phyloP scores from a whole-genome alignment of 1,140 invertebrate species.

The Macrobrachium rosenbergii region DNA sequence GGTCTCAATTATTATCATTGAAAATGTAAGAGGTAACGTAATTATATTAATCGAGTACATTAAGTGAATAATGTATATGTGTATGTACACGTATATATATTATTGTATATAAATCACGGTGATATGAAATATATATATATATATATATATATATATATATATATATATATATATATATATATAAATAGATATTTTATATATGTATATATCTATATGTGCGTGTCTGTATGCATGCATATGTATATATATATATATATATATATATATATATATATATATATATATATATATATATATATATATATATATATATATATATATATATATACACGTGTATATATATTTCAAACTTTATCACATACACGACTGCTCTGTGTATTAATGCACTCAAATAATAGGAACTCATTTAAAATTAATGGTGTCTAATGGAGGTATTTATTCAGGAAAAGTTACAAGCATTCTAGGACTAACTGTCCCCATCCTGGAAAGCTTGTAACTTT shows the following conservation, averaged over 20 bases:
- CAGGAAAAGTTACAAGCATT: too few species aligned
- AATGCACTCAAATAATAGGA: too few species aligned
- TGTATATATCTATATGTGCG: neutral
- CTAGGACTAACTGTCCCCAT: too few species aligned
- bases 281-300: neutral
- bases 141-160: neutral
- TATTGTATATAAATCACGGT: too few species aligned
- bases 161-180: neutral
- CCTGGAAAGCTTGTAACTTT: too few species aligned
- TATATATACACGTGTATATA: neutral
- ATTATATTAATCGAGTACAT: too few species aligned
- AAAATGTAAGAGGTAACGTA: too few species aligned
- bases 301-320: neutral
- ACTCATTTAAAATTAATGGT: too few species aligned
- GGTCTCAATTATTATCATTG: neutral
- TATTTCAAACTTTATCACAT: too few species aligned
- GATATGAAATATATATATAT: constrained; percentile 8
- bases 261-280: constrained; percentile 8
- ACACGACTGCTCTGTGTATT: too few species aligned
- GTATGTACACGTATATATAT: neutral
- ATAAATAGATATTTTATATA: too few species aligned
- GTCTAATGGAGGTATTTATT: too few species aligned
- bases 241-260: neutral
- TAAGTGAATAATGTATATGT: neutral
- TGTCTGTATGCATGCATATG: neutral